Evolutionary conservation across 2,113 vertebrate genomes (phyloP).

Genomic region (Eolophus roseicapilla): DNA sequence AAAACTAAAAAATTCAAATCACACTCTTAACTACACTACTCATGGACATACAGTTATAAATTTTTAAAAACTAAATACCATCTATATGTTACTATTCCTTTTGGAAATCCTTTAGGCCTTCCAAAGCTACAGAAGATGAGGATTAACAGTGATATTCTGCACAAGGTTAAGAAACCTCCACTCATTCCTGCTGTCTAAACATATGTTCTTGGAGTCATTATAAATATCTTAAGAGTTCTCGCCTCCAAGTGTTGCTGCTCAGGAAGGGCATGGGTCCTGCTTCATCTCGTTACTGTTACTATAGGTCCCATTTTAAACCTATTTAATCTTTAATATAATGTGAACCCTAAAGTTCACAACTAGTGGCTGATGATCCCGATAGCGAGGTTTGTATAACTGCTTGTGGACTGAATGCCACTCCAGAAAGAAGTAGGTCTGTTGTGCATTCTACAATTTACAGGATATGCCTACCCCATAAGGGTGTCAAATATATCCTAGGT

Average conservation of each 20-base stretch:
- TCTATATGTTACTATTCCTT: not conserved
- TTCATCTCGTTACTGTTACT: not conserved
- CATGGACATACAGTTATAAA: not conserved
- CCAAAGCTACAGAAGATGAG: not conserved
- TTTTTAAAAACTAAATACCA: not conserved
- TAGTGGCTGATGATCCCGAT: not conserved
- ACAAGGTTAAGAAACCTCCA: not conserved
- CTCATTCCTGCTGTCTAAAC: not conserved
- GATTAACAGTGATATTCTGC: not conserved
- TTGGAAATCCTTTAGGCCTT: not conserved
- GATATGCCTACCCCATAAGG: not conserved
- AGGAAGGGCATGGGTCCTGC: not conserved
- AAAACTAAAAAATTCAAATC: not conserved
- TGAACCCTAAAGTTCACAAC: not conserved
- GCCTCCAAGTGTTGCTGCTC: not conserved
- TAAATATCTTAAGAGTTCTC: not conserved
- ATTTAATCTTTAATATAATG: not conserved
- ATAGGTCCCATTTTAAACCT: not conserved
- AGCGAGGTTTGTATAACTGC: not conserved
- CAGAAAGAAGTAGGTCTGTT: not conserved
- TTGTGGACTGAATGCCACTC: not conserved
- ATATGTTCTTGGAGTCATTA: not conserved
- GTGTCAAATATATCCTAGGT: not conserved
- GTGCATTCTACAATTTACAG: not conserved
- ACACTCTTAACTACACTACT: not conserved